Evolutionary conservation across 1,140 invertebrate species (phyloP), one percentile per base, ranked within the genome.

Genomic region (Tribolium castaneum): DNA sequence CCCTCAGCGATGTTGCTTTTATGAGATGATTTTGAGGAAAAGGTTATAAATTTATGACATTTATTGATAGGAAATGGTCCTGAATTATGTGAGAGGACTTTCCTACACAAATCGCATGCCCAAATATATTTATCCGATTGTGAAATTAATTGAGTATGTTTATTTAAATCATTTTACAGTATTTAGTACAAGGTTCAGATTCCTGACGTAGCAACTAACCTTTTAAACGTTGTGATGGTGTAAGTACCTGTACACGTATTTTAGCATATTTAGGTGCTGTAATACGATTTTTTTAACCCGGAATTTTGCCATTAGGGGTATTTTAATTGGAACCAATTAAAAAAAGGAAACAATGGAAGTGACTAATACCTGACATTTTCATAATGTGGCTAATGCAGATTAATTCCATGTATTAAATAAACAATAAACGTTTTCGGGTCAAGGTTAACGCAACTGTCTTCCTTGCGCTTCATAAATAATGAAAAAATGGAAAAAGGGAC

Each of bases 31-130:
- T 66, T 66, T 66, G n/a, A 30, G 19, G 49, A 30, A 73, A 73
- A 73, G 22, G 71, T 73, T 54, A 73, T 73, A 73, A 72, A 73
- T 35, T 73, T 51, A 35, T 54, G 71, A 73, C 71, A 54, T 73
- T 73, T 73, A 73, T 73, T 49, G 14, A 12, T 72, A 51, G 39
- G 19, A 51, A 72, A 49, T 45, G 34, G 16, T 72, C 22, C 10
- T 59, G 19, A 59, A 6, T 59, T 59, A 56, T 9, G 52, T 56
- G 19, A 19, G 13, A 56, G 52, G 52, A 56, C 22, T 16, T 56
- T 12, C 25, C 19, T 16, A 5, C 22, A 59, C 54, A 66, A 13
- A 25, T 59, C 13, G 19, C 59, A 34, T 66, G 19, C 25, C 59
- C 34, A 66, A 66, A 66, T 66, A 66, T 35, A 66, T 35, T 35